These are phyloP conservation scores for Protosalanx chinensis DNA, from an alignment of 2,797 vertebrate species.

Conservation along the genomic window DNA sequence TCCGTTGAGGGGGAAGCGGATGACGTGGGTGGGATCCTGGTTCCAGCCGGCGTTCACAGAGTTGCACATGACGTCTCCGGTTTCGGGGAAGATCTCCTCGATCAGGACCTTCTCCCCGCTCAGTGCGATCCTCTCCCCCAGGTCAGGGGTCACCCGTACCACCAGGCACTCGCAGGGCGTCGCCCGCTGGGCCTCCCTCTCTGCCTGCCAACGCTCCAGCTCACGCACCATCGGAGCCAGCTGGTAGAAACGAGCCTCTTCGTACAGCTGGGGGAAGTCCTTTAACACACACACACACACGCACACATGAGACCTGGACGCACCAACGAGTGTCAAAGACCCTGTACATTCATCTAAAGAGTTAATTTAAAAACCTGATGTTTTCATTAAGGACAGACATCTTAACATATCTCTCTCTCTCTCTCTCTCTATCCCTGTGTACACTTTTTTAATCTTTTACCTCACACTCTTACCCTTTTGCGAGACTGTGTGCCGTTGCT, in stretches of 20 bases:
- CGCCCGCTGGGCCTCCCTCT: constrained; percentile 77
- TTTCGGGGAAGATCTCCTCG: constrained; percentile 90
- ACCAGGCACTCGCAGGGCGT: constrained; percentile 87
- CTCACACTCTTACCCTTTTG: no score
- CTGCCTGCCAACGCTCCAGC: constrained; percentile 88
- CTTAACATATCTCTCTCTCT: no score
- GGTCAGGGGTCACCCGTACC: constrained; percentile 84
- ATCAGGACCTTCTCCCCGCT: constrained; percentile 90
- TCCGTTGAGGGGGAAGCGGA: constrained; percentile 88
- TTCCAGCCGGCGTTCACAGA: constrained; percentile 90
- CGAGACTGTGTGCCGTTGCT: no score
- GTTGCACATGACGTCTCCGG: constrained; percentile 90
- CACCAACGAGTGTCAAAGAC: not conserved
- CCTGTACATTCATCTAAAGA: not conserved
- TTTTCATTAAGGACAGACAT: no score
- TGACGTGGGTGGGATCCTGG: constrained; percentile 91
- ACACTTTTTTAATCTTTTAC: no score
- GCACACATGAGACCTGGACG: not conserved
- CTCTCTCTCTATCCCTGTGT: no score
- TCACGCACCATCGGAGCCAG: constrained; percentile 89
- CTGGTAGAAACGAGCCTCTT: constrained; percentile 91
- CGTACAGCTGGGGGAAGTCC: constrained; percentile 88
- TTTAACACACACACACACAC: constrained; percentile 41
- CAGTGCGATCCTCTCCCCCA: constrained; percentile 85
- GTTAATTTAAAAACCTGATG: no score